Conservation (phyloP, 2,888 invertebrate species). For the Caenorhabditis parvicauda region DNA sequence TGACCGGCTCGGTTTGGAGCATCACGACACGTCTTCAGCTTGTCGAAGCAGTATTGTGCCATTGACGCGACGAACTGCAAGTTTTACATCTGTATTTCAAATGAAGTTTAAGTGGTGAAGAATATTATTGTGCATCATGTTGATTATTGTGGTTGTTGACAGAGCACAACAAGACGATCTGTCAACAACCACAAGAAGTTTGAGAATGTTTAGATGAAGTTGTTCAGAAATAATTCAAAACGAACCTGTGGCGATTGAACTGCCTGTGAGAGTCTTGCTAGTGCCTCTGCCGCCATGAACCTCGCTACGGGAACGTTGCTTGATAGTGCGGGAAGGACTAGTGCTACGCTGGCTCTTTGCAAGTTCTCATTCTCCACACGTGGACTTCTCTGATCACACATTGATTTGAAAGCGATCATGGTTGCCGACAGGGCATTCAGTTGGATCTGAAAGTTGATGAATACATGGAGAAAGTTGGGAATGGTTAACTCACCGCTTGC, state of each 20-base stretch:
- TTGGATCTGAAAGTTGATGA: slow-evolving; percentile 68
- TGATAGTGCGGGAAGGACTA: slow-evolving; percentile 66
- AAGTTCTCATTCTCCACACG: slow-evolving; percentile 44
- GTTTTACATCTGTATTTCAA: neutral
- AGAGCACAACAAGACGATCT: no score
- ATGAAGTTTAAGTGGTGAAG: no score
- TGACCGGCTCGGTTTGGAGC: slow-evolving; percentile 81
- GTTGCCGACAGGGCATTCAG: slow-evolving; percentile 93
- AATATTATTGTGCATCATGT: no score
- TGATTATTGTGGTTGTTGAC: no score
- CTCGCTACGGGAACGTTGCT: slow-evolving; percentile 73
- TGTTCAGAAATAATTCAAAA: no score
- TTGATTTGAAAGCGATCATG: slow-evolving; percentile 77
- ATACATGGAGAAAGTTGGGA: neutral
- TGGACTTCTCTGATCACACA: slow-evolving; percentile 37
- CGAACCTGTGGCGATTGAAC: slow-evolving; percentile 73
- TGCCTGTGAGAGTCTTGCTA: slow-evolving; percentile 88
- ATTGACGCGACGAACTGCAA: slow-evolving; percentile 78
- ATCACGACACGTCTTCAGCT: slow-evolving; percentile 75
- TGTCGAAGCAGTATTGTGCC: slow-evolving; percentile 84
- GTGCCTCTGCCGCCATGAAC: slow-evolving; percentile 90
- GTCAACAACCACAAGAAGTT: no score
- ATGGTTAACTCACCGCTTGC: slow-evolving; percentile 23
- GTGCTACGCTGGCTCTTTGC: slow-evolving; percentile 50
- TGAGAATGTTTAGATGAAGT: no score